phyloP scores from a whole-genome alignment of 2,113 vertebrate genomes.

The Hymenochirus boettgeri region DNA sequence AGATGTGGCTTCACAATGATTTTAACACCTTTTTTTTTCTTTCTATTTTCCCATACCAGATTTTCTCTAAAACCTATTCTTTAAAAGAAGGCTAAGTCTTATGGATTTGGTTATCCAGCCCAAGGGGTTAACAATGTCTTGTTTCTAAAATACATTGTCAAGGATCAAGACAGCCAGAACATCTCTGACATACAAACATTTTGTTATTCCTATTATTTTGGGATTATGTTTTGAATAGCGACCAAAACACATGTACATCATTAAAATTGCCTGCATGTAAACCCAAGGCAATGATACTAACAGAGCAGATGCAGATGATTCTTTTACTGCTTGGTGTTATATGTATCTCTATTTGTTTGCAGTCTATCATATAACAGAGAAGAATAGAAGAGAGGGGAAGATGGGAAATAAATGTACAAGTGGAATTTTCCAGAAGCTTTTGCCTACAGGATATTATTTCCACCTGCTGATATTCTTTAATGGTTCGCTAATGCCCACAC shows the following conservation, averaged over 20 bases:
- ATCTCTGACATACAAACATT: constrained; percentile 29
- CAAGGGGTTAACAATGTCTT: constrained; percentile 28
- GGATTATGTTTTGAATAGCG: constrained; percentile 10
- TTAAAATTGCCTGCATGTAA: neutral
- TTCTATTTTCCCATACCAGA: constrained; percentile 18
- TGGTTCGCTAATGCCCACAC: too few relatives aligned
- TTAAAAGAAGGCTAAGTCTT: too few relatives aligned
- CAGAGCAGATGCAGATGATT: neutral
- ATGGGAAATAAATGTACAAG: neutral
- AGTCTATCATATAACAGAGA: neutral
- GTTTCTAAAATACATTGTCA: constrained; percentile 42
- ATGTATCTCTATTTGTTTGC: neutral
- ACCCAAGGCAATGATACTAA: neutral
- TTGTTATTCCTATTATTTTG: constrained; percentile 45
- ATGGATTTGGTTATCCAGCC: neutral
- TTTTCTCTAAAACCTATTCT: constrained; percentile 16
- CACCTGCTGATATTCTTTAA: too few relatives aligned
- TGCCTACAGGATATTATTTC: too few relatives aligned
- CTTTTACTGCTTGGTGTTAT: neutral
- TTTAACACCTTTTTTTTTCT: constrained; percentile 67
- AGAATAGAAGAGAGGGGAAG: neutral
- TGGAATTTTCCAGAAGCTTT: too few relatives aligned
- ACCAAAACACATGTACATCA: neutral
- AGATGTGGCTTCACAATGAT: constrained; percentile 63
- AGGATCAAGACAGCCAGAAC: constrained; percentile 30